Conservation (phyloP, 2,797 vertebrate species). For the Benthosema pterotum region DNA sequence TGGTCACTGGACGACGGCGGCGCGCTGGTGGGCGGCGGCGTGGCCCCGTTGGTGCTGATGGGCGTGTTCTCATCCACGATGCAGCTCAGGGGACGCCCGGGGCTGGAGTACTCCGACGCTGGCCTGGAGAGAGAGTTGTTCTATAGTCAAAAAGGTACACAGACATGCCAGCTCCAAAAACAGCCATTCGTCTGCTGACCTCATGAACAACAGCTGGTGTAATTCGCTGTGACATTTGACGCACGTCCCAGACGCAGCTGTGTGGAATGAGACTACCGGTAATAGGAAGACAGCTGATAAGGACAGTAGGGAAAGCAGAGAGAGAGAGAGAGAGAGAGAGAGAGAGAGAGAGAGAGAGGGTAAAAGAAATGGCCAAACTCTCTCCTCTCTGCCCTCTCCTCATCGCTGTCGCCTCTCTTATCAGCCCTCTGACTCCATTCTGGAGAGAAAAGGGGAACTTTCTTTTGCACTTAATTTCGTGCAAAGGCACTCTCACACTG, state of each 20-base stretch:
- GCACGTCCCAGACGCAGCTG: background rate
- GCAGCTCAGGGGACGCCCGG: slow-evolving; percentile 93
- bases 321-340: background rate
- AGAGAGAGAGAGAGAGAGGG: background rate
- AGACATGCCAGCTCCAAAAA: too few relatives aligned
- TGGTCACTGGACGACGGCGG: slow-evolving; percentile 85
- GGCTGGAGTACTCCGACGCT: slow-evolving; percentile 96
- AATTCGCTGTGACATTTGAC: too few relatives aligned
- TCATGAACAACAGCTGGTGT: too few relatives aligned
- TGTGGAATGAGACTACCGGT: background rate
- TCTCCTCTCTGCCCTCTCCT: slow-evolving; percentile 6
- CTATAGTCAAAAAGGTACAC: too few relatives aligned
- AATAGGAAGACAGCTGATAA: slow-evolving; percentile 20
- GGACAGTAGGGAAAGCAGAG: slow-evolving; percentile 8
- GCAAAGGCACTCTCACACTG: too few relatives aligned
- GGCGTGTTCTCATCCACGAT: slow-evolving; percentile 97
- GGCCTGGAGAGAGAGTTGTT: slow-evolving; percentile 76
- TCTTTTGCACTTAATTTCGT: too few relatives aligned
- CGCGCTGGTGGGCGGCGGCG: slow-evolving; percentile 73
- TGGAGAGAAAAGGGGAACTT: too few relatives aligned
- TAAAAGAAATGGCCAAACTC: slow-evolving; percentile 17
- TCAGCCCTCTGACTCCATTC: slow-evolving; percentile 21
- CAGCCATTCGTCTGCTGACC: too few relatives aligned
- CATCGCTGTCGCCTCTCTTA: slow-evolving; percentile 8
- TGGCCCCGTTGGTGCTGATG: slow-evolving; percentile 89